These are phyloP conservation scores for Tetragnatha versicolor DNA, from an alignment of 1,140 invertebrate genomes.

Conservation along the genomic window DNA sequence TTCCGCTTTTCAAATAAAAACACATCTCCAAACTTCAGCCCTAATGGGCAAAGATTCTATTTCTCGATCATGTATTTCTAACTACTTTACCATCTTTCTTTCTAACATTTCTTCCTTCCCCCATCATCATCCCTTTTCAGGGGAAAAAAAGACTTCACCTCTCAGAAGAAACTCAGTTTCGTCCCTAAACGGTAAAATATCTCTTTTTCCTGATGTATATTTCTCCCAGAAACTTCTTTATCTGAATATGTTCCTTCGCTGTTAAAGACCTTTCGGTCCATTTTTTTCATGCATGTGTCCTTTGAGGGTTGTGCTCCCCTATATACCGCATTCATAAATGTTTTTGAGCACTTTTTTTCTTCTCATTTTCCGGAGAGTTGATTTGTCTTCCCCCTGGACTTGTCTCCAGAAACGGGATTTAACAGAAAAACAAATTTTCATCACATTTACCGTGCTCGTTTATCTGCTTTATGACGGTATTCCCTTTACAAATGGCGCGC, in stretches of 20 bases:
- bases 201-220: background rate
- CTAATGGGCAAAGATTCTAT: too few relatives aligned
- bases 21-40: too few relatives aligned
- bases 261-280: background rate
- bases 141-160: background rate
- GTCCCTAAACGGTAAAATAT: conserved; percentile 29
- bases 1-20: too few relatives aligned
- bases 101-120: too few relatives aligned
- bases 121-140: too few relatives aligned
- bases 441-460: conserved; percentile 25
- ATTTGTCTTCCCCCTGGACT: background rate
- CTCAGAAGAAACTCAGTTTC: background rate
- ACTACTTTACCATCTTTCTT: too few relatives aligned
- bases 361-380: conserved; percentile 7
- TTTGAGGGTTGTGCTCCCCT: background rate
- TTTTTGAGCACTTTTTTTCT: conserved; percentile 19
- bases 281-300: background rate
- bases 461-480: conserved; percentile 23
- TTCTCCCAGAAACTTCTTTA: background rate
- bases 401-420: conserved; percentile 16
- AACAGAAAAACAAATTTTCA: conserved; percentile 20
- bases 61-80: too few relatives aligned
- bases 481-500: conserved; percentile 16
- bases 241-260: conserved; percentile 16
- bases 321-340: conserved; percentile 19